A percentile compares a stretch with the other conserved stretches of the same genome.
Evolutionary conservation across 2,888 invertebrate species (phyloP).

Genomic region (Sabatieria punctata): DNA sequence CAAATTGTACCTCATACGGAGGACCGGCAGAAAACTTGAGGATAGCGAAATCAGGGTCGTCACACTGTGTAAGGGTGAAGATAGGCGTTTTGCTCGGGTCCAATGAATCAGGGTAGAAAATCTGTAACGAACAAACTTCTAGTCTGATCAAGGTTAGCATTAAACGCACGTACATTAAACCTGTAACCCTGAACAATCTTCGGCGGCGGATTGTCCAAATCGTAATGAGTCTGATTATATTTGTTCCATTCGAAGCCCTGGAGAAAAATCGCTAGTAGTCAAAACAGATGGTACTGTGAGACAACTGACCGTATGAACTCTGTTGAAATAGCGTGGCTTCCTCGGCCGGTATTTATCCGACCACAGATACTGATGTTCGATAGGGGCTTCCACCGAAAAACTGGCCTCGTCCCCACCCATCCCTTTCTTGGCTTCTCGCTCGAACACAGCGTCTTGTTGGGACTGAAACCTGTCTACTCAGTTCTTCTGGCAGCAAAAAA

Average conservation of each 20-base stretch:
- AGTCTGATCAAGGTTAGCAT: not conserved
- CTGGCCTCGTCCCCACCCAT: conserved; percentile 70
- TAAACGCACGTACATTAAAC: conserved; percentile 52
- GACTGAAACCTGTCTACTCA: not conserved
- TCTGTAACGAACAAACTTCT: conserved; percentile 37
- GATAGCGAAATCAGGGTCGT: conserved; percentile 84
- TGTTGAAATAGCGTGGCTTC: conserved; percentile 92
- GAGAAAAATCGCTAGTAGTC: conserved; percentile 1
- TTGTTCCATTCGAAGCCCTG: conserved; percentile 98
- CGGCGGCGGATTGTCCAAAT: conserved; percentile 99
- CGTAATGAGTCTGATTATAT: conserved; percentile 99
- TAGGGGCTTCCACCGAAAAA: conserved; percentile 47
- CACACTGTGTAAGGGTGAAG: conserved; percentile 51
- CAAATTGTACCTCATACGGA: conserved; percentile 59
- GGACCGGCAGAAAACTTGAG: conserved; percentile 91
- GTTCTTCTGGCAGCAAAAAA: not conserved
- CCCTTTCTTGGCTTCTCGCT: conserved; percentile 61
- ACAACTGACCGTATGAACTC: conserved; percentile 40
- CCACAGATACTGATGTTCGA: conserved; percentile 78
- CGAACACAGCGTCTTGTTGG: conserved; percentile 41
- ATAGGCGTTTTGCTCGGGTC: conserved; percentile 78
- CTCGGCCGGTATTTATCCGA: conserved; percentile 93
- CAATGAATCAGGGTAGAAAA: conserved; percentile 96
- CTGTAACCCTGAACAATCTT: conserved; percentile 99
- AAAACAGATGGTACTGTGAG: not conserved